Evolutionary conservation across 2,888 invertebrate species (phyloP).

Genomic region (Lithosia quadra): DNA sequence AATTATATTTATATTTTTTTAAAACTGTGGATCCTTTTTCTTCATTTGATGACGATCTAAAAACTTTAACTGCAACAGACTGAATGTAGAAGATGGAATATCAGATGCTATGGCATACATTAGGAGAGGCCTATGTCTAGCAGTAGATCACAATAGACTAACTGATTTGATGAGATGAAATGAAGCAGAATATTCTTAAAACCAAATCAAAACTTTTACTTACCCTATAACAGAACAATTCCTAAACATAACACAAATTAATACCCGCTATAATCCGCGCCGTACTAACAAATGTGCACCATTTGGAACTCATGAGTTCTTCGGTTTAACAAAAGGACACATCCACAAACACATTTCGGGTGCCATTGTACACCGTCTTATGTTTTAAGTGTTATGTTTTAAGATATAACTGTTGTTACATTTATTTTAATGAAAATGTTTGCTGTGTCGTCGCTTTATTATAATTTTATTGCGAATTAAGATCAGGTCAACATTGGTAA

Average conservation of each 20-base stretch:
- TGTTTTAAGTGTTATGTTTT: slow-evolving; percentile 21
- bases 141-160: neutral
- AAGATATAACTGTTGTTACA: neutral
- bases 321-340: slow-evolving; percentile 39
- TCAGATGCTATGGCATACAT: too few relatives aligned
- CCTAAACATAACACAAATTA: slow-evolving; percentile 17
- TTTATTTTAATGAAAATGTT: neutral
- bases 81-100: too few relatives aligned
- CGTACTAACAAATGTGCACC: slow-evolving; percentile 40
- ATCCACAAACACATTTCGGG: slow-evolving; percentile 39
- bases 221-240: neutral
- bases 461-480: neutral
- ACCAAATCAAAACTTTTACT: neutral
- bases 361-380: slow-evolving; percentile 33
- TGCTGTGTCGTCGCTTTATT: neutral
- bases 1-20: too few relatives aligned
- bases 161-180: neutral
- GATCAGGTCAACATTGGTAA: neutral
- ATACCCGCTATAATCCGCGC: slow-evolving; percentile 17
- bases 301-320: slow-evolving; percentile 40
- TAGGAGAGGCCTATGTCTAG: neutral
- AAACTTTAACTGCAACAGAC: too few relatives aligned
- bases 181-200: neutral
- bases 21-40: too few relatives aligned
- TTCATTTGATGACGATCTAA: too few relatives aligned